phyloP scores from a whole-genome alignment of 2,113 vertebrate genomes.

The Odontophorus gujanensis region DNA sequence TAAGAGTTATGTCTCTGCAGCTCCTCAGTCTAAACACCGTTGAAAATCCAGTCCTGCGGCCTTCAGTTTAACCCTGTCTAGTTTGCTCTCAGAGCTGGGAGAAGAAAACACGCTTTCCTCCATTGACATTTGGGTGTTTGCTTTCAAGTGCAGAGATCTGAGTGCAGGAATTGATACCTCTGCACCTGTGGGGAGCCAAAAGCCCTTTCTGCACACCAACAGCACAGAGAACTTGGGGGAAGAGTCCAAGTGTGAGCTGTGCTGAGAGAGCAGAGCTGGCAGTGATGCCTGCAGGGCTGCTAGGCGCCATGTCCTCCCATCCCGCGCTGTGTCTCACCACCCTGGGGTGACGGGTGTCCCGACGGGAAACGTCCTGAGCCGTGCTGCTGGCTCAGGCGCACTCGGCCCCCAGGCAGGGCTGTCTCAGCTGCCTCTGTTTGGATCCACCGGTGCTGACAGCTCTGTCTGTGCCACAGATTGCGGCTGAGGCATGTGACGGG shows the following conservation, averaged over 20 bases:
- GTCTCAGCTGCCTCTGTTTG: background rate
- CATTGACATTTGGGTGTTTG: background rate
- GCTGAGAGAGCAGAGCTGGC: background rate
- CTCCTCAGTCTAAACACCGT: constrained; percentile 28
- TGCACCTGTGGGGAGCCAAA: background rate
- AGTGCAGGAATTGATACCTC: background rate
- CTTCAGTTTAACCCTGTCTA: background rate
- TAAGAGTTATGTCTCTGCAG: constrained; percentile 34
- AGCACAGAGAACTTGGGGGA: background rate
- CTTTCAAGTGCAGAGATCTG: background rate
- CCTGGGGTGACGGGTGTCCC: background rate
- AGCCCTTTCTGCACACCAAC: background rate
- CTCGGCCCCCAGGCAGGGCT: background rate
- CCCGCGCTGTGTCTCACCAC: background rate
- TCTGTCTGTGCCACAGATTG: background rate
- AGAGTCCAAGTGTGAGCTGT: background rate
- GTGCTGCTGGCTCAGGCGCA: background rate
- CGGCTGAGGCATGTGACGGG: background rate
- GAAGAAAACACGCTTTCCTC: background rate
- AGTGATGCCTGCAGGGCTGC: background rate
- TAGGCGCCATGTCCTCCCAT: background rate
- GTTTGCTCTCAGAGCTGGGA: background rate
- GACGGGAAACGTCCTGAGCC: accelerated
- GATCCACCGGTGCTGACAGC: constrained; percentile 2
- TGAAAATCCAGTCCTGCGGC: background rate